phyloP scores from a whole-genome alignment of 1,140 invertebrate species.

The Rhyacophila brunnea region DNA sequence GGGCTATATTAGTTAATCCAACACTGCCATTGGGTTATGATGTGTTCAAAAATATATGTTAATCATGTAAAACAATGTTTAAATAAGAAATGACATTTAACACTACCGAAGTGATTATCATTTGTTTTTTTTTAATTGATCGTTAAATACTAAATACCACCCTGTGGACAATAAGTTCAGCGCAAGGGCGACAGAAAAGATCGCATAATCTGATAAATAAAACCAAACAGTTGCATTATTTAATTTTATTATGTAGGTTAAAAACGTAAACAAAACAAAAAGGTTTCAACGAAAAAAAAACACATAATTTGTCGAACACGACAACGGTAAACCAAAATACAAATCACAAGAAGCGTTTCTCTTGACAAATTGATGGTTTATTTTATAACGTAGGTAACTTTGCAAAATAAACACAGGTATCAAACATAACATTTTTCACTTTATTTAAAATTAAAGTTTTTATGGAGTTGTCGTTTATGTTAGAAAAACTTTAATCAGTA shows the following conservation, averaged over 20 bases:
- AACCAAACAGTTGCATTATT: conserved; percentile 23
- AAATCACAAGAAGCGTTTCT: conserved; percentile 21
- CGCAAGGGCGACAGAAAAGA: conserved; percentile 13
- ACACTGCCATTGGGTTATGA: too few species aligned
- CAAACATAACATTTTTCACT: too few species aligned
- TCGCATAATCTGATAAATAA: conserved; percentile 25
- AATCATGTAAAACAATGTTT: too few species aligned
- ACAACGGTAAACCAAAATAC: conserved; percentile 20
- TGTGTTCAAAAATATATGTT: too few species aligned
- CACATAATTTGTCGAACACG: conserved; percentile 24
- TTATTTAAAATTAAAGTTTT: too few species aligned
- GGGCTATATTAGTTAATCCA: too few species aligned
- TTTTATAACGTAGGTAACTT: neutral
- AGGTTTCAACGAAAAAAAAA: conserved; percentile 4
- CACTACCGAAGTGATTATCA: too few species aligned
- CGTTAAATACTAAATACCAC: conserved; percentile 1
- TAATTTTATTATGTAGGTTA: neutral
- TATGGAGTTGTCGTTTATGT: too few species aligned
- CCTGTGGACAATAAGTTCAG: conserved; percentile 6
- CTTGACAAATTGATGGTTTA: conserved; percentile 27
- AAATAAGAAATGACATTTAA: too few species aligned
- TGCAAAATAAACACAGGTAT: too few species aligned
- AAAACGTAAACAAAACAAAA: conserved; percentile 15
- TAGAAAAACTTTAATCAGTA: too few species aligned
- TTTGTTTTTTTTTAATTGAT: neutral